These are phyloP conservation scores for Apostichopus parvimensis DNA, from an alignment of 35 echinoderm and acorn worm species.

Conservation along the genomic window DNA sequence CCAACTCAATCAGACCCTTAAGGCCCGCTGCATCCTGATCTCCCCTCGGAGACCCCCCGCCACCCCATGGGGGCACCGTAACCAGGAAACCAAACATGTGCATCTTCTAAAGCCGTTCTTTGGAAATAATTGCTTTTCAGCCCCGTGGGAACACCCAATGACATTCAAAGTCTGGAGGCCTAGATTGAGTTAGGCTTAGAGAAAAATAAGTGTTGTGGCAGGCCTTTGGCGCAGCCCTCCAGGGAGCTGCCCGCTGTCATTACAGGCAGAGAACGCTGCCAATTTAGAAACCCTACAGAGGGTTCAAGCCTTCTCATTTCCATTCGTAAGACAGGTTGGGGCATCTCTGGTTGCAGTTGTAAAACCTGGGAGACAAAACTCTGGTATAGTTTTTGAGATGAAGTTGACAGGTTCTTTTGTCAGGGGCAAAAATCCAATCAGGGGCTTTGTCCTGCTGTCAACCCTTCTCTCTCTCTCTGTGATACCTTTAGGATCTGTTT, in stretches of 20 bases:
- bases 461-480: conserved; percentile 8
- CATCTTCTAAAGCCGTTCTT: conserved; percentile 52
- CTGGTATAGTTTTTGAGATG: conserved; percentile 21
- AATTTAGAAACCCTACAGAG: conserved; percentile 59
- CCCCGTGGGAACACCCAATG: conserved; percentile 51
- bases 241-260: conserved; percentile 52
- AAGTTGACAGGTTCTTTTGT: conserved; percentile 62
- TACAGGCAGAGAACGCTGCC: conserved; percentile 53
- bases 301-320: conserved; percentile 56
- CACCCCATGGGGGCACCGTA: conserved; percentile 32
- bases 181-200: conserved; percentile 48
- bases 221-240: conserved; percentile 34
- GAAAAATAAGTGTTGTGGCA: conserved; percentile 52
- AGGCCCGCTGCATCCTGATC: conserved; percentile 41
- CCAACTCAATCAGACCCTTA: conserved; percentile 55
- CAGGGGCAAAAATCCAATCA: conserved; percentile 54
- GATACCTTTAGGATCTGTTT: conserved; percentile 45
- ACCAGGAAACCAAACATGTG: conserved; percentile 61
- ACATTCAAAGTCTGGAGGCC: conserved; percentile 62
- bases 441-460: conserved; percentile 57
- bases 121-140: conserved; percentile 54
- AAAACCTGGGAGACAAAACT: conserved; percentile 54
- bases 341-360: conserved; percentile 48
- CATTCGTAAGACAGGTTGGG: conserved; percentile 50
- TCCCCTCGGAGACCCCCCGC: conserved; percentile 45